Evolutionary conservation across 2,888 invertebrate species (phyloP).

Genomic region (Sericinus montela): DNA sequence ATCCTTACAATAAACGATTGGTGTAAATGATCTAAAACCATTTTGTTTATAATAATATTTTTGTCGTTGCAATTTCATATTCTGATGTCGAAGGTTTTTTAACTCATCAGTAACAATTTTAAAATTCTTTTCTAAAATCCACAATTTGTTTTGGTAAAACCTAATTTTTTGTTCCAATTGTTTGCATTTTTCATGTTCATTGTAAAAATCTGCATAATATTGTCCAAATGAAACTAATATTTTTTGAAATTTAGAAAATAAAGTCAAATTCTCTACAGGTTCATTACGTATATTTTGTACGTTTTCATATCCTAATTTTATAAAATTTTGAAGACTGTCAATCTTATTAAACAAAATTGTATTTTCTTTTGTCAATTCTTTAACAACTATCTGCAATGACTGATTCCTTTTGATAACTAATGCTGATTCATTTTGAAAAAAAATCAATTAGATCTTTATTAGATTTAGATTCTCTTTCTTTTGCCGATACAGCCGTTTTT

Average conservation of each 20-base stretch:
- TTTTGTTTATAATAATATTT: constrained; percentile 5
- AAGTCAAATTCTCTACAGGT: constrained; percentile 26
- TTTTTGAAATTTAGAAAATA: constrained; percentile 33
- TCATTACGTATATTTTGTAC: constrained; percentile 38
- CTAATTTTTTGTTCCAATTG: constrained; percentile 45
- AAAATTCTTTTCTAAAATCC: constrained; percentile 41
- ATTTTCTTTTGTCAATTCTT: constrained; percentile 35
- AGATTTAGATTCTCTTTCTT: constrained; percentile 36
- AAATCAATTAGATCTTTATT: constrained; percentile 34
- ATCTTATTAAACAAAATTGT: constrained; percentile 34
- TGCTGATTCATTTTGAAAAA: constrained; percentile 34
- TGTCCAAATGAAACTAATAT: constrained; percentile 46
- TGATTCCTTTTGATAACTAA: constrained; percentile 32
- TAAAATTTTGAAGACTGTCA: constrained; percentile 35
- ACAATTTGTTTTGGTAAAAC: constrained; percentile 45
- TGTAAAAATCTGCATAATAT: constrained; percentile 43
- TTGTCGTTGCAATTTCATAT: constrained; percentile 26
- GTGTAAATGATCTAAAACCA: not conserved
- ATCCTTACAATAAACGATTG: not conserved
- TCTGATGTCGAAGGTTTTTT: constrained; percentile 31
- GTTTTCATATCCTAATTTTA: constrained; percentile 45
- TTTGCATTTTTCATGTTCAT: constrained; percentile 35
- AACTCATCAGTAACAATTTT: constrained; percentile 35
- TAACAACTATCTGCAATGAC: constrained; percentile 30
- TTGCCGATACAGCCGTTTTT: constrained; percentile 40